phyloP scores from a whole-genome alignment of 2,113 vertebrate species.

The Athene cunicularia region DNA sequence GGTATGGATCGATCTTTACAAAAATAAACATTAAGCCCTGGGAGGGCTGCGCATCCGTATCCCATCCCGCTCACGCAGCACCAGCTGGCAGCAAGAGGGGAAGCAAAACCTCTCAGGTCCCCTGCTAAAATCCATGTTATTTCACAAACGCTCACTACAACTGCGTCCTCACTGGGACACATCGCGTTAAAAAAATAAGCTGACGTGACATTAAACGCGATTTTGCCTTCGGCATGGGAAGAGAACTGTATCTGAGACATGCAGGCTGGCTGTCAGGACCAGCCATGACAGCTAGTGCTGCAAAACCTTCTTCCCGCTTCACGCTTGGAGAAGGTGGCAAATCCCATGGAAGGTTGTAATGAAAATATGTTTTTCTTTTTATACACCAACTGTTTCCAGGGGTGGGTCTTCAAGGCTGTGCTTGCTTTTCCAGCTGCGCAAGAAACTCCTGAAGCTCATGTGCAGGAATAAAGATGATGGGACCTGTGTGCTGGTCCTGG shows the following conservation, averaged over 20 bases:
- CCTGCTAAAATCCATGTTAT: not conserved
- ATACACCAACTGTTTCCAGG: fast-evolving
- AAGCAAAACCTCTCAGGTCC: not conserved
- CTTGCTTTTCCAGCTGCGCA: not conserved
- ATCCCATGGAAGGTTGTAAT: not conserved
- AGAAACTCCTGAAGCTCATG: not conserved
- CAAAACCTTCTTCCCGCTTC: not conserved
- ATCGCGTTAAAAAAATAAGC: not conserved
- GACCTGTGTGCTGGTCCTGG: not conserved
- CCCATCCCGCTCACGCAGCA: not conserved
- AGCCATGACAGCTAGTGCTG: not conserved
- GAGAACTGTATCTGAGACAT: not conserved
- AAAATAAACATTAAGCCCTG: not conserved
- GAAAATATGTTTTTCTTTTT: not conserved
- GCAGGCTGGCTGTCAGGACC: not conserved
- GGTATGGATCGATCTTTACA: not conserved
- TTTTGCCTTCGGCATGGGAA: not conserved
- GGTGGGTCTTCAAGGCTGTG: not conserved
- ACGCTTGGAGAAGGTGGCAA: not conserved
- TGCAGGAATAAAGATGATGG: not conserved
- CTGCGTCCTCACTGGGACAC: not conserved
- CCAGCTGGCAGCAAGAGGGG: not conserved
- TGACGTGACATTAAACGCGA: not conserved
- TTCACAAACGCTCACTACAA: not conserved
- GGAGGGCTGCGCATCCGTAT: fast-evolving